Percentiles rank a stretch among this genome's conserved stretches.
These are phyloP conservation scores for Sternarchorhynchus goeldii DNA, from an alignment of 2,797 vertebrate genomes.

Conservation along the genomic window DNA sequence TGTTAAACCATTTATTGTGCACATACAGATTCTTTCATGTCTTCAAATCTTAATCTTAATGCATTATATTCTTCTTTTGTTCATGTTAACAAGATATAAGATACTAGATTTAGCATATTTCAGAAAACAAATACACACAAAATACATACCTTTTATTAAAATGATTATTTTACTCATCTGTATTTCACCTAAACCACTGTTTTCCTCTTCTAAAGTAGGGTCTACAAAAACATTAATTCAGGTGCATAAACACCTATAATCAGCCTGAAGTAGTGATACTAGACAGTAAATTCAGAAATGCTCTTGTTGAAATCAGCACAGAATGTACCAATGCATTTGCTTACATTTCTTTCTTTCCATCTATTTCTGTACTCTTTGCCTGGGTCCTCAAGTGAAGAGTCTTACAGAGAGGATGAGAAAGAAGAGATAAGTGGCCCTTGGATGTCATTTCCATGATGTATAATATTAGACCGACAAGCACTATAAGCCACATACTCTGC, in stretches of 20 bases:
- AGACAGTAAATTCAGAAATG: slow-evolving; percentile 11
- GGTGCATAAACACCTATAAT: slow-evolving; percentile 7
- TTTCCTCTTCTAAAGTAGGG: slow-evolving; percentile 10
- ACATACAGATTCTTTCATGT: not conserved
- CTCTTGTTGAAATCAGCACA: slow-evolving; percentile 30
- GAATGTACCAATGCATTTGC: slow-evolving; percentile 27
- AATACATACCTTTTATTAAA: slow-evolving; percentile 19
- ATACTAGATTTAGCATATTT: slow-evolving; percentile 12
- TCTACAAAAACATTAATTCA: slow-evolving; percentile 23
- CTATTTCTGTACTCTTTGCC: slow-evolving; percentile 33
- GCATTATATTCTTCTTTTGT: not conserved
- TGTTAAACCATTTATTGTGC: slow-evolving; percentile 28
- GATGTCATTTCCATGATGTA: slow-evolving; percentile 32
- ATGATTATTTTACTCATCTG: slow-evolving; percentile 13
- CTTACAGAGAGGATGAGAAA: slow-evolving; percentile 22
- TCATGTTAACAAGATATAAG: not conserved
- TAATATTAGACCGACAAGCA: slow-evolving; percentile 19
- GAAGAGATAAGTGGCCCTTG: slow-evolving; percentile 5
- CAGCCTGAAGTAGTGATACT: slow-evolving; percentile 14
- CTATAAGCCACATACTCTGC: not conserved
- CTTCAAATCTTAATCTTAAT: not conserved
- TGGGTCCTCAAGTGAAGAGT: slow-evolving; percentile 28
- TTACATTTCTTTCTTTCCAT: slow-evolving; percentile 16
- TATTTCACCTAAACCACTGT: slow-evolving; percentile 11
- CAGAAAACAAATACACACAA: not conserved